Conservation (phyloP, 2,113 vertebrate genomes). For the Hippoglossus stenolepis region DNA sequence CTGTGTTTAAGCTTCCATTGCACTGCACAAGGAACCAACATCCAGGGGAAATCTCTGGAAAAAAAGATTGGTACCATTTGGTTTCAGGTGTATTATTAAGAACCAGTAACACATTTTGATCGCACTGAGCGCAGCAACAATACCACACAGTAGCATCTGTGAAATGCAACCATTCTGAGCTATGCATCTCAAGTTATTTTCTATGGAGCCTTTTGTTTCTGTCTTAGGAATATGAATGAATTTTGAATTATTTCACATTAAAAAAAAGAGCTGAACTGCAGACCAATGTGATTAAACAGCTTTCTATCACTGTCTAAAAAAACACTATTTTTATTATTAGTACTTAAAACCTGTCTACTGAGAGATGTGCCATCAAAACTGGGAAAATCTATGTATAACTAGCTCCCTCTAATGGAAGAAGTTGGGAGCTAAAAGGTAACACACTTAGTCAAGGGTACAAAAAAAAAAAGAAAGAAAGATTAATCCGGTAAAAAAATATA, state of each 20-base stretch:
- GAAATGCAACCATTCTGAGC: neutral
- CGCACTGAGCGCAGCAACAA: no score
- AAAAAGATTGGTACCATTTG: constrained; percentile 11
- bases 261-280: neutral
- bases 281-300: neutral
- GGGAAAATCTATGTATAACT: constrained; percentile 34
- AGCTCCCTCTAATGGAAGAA: constrained; percentile 67
- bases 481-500: neutral
- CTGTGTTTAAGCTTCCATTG: constrained; percentile 13
- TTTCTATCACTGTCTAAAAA: neutral
- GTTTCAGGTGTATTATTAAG: constrained; percentile 7
- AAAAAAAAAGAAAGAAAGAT: neutral
- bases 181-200: neutral
- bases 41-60: constrained; percentile 32
- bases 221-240: neutral
- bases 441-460: neutral
- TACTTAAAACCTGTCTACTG: neutral
- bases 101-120: neutral
- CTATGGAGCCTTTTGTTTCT: neutral
- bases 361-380: constrained; percentile 5
- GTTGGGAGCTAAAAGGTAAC: constrained; percentile 15
- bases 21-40: neutral
- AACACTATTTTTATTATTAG: no score
- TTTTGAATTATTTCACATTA: neutral
- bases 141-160: neutral